A percentile compares a stretch with the other conserved stretches of the same genome.
phyloP scores from a whole-genome alignment of 2,888 invertebrate species.

The Parochlus steinenii region DNA sequence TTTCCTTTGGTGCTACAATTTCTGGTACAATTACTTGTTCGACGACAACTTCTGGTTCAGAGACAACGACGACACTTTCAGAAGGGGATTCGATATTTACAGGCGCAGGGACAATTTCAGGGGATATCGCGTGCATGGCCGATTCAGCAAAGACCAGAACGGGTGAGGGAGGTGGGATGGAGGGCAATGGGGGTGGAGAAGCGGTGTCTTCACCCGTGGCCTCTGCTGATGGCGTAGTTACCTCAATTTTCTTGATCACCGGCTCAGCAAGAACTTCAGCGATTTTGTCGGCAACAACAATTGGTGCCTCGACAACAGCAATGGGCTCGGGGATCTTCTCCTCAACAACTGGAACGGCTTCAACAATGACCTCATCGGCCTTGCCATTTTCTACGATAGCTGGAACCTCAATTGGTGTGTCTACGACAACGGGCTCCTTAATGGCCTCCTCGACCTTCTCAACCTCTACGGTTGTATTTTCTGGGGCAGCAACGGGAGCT shows the following conservation, averaged over 20 bases:
- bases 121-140: conserved; percentile 34
- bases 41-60: neutral
- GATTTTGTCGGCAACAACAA: conserved; percentile 18
- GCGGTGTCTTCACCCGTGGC: conserved; percentile 17
- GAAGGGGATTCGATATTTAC: conserved; percentile 1
- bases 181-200: conserved; percentile 51
- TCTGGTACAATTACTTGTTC: neutral
- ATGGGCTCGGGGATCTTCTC: conserved; percentile 34
- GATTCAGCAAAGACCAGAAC: conserved; percentile 56
- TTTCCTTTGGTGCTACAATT: neutral
- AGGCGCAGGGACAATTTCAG: neutral
- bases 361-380: conserved; percentile 23
- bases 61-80: neutral
- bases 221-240: conserved; percentile 24
- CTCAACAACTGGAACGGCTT: conserved; percentile 26
- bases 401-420: conserved; percentile 15
- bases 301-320: conserved; percentile 26
- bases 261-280: conserved; percentile 25
- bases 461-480: conserved; percentile 23
- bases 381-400: conserved; percentile 19
- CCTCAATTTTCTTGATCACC: conserved; percentile 34
- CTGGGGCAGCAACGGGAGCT: conserved; percentile 16
- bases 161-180: conserved; percentile 57
- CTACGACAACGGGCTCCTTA: conserved; percentile 15
- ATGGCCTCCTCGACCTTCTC: conserved; percentile 19